phyloP scores from a whole-genome alignment of 2,113 vertebrate genomes.

The Cygnus atratus region DNA sequence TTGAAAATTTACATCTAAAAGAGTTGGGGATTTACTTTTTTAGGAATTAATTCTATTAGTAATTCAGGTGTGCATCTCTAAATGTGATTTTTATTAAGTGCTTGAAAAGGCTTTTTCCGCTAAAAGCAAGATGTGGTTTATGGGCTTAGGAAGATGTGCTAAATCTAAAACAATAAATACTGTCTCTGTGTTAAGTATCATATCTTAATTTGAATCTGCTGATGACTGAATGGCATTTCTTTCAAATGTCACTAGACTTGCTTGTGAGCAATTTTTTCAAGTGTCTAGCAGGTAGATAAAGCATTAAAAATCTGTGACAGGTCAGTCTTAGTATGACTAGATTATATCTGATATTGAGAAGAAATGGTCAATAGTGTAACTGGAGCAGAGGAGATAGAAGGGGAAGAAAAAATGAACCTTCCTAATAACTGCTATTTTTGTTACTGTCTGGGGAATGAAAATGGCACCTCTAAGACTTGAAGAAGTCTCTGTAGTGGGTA shows the following conservation, averaged over 20 bases:
- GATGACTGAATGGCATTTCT: neutral
- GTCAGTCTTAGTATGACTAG: neutral
- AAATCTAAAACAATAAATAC: conserved; percentile 60
- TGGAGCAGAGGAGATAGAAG: neutral
- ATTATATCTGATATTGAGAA: neutral
- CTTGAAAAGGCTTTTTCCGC: neutral
- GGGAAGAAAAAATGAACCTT: neutral
- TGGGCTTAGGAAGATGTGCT: neutral
- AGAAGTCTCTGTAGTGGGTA: neutral
- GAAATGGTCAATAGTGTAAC: neutral
- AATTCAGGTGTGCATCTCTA: neutral
- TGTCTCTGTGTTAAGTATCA: conserved; percentile 40
- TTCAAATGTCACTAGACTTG: neutral
- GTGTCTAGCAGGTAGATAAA: neutral
- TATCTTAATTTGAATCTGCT: conserved; percentile 9
- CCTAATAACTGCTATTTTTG: neutral
- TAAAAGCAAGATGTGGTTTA: conserved; percentile 37
- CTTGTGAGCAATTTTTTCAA: neutral
- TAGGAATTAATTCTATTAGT: neutral
- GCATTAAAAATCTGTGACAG: neutral
- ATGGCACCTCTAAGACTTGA: neutral
- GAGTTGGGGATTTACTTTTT: neutral
- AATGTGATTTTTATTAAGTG: conserved; percentile 1
- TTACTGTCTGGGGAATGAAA: neutral
- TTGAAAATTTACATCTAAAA: neutral